Percentiles rank a stretch among this genome's conserved stretches.
These are phyloP conservation scores for Megaceryle maxima DNA, from an alignment of 2,113 vertebrate species.

Conservation along the genomic window DNA sequence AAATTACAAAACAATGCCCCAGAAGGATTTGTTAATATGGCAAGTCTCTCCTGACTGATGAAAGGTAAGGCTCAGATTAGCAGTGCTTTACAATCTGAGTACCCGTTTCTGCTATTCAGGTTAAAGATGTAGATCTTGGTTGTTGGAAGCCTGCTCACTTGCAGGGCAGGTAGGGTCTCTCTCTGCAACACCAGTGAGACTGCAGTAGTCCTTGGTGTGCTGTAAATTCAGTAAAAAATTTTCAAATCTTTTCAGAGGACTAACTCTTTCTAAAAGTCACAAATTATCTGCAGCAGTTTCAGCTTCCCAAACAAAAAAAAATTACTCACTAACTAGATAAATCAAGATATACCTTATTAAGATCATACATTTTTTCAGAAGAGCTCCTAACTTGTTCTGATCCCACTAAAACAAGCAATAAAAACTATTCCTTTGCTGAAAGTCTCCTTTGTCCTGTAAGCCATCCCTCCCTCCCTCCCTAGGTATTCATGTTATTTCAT, in stretches of 20 bases:
- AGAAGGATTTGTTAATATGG: neutral
- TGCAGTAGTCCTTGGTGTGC: neutral
- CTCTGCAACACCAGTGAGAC: neutral
- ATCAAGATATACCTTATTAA: neutral
- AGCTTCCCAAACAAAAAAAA: neutral
- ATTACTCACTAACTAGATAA: neutral
- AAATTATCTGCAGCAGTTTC: neutral
- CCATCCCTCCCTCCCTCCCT: neutral
- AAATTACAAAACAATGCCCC: constrained; percentile 8
- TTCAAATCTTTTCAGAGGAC: neutral
- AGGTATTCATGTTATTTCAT: neutral
- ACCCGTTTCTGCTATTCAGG: neutral
- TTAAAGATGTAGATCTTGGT: neutral
- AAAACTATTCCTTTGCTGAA: neutral
- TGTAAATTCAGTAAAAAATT: neutral
- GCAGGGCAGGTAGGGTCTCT: neutral
- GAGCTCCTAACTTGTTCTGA: neutral
- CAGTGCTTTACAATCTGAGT: neutral
- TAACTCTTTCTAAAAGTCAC: neutral
- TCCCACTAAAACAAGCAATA: neutral
- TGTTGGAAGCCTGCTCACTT: neutral
- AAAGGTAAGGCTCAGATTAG: neutral
- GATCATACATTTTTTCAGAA: neutral
- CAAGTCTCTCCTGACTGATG: neutral
- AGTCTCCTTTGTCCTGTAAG: neutral